Base-by-base conservation (phyloP, 1,140 invertebrate genomes). In the Drosophila burlai region DNA sequence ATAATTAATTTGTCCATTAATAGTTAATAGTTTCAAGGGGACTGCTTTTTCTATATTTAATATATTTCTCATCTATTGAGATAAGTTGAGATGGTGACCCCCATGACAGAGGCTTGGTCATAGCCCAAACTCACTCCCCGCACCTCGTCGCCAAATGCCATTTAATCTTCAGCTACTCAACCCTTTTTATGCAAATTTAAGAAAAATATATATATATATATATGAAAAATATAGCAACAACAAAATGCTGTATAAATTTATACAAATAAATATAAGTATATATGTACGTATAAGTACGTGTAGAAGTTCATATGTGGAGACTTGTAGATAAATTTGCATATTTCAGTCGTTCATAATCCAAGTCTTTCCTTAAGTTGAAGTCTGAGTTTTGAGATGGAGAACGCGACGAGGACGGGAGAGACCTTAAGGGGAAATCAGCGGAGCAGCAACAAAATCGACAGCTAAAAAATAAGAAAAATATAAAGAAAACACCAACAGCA, bases 281-380 rank as follows among this genome's bases (percentile, higher is more conserved):
- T 59, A 46, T 45, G 42, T 43, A 46, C 47, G 42, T 43, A 61
- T 57, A 69, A 68, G 65, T 85, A 57, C 54, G 72, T 80, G 69
- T 80, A 76, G 86, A 83, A 81, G 80, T 83, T 89, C 83, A 83
- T 87, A 72, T 87, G 81, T 83, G 84, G 69, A 75, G 75, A 80
- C 79, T 82, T 76, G 82, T 86, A 86, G 83, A 86, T 87, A 84
- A 84, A 87, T 87, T 87, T 87, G 77, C 84, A 87, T 87, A 84
- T 87, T 87, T 84, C 81, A 84, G 81, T 89, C 84, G 84, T 87
- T 87, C 84, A 87, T 87, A 87, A 87, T 87, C 85, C 84, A 87
- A 87, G 77, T 87, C 84, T 87, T 87, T 87, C 83, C 83, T 78
- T 87, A 87, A 89, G 64, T 77, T 83, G 64, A 89, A 80, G 71